Evolutionary conservation across 2,888 invertebrate species (phyloP).

Genomic region (Petrolisthes manimaculis): DNA sequence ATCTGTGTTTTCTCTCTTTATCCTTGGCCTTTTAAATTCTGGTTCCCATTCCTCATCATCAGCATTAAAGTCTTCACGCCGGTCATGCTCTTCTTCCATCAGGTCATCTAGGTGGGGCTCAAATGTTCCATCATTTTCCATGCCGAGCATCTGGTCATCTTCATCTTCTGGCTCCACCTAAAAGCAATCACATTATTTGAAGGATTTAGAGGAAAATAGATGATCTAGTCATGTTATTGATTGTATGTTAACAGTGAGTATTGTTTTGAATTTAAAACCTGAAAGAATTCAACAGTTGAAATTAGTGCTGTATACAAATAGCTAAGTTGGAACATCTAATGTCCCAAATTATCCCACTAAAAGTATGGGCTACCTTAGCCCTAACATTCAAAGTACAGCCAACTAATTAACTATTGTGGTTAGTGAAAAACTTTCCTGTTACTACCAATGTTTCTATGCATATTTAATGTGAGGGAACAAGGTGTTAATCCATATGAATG

Average conservation of each 20-base stretch:
- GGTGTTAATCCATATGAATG: too few species aligned
- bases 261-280: background rate
- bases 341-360: too few species aligned
- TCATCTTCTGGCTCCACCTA: conserved; percentile 58
- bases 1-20: conserved; percentile 41
- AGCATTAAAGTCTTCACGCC: conserved; percentile 29
- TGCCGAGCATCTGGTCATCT: conserved; percentile 24
- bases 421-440: too few species aligned
- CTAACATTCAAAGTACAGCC: too few species aligned
- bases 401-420: too few species aligned
- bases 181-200: background rate
- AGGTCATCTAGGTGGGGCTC: conserved; percentile 52
- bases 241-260: background rate
- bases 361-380: too few species aligned
- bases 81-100: conserved; percentile 45
- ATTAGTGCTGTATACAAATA: too few species aligned
- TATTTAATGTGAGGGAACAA: too few species aligned
- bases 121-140: conserved; percentile 51
- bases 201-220: background rate
- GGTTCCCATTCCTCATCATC: conserved; percentile 58
- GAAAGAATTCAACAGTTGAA: background rate
- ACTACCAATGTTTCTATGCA: too few species aligned
- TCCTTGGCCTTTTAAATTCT: conserved; percentile 41
- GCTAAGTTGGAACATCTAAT: too few species aligned
- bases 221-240: background rate